A percentile compares a stretch with the other conserved stretches of the same genome.
These are phyloP conservation scores for Zeuzera pyrina DNA, from an alignment of 2,888 invertebrate species.

Conservation along the genomic window DNA sequence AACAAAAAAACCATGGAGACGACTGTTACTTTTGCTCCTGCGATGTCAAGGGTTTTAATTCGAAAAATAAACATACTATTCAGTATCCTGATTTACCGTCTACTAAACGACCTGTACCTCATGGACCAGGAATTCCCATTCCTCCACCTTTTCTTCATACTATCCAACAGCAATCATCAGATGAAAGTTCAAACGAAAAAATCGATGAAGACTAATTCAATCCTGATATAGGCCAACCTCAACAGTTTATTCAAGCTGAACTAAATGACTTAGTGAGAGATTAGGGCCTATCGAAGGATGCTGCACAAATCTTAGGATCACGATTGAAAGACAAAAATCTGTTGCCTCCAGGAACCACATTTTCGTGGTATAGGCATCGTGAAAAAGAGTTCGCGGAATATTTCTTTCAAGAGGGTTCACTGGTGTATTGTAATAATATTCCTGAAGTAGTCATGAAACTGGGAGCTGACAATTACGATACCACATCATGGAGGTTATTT, in stretches of 20 bases:
- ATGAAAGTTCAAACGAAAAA: conserved; percentile 1
- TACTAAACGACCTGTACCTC: conserved; percentile 4
- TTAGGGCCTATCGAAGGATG: conserved; percentile 14
- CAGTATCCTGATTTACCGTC: not conserved
- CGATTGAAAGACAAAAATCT: conserved; percentile 13
- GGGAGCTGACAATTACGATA: not conserved
- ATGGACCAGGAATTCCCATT: conserved; percentile 10
- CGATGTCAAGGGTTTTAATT: not conserved
- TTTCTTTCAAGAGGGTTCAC: not conserved
- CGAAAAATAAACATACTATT: not conserved
- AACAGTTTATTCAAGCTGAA: conserved; percentile 6
- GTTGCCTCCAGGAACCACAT: conserved; percentile 4
- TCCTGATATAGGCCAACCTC: conserved; percentile 2
- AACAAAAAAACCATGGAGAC: not conserved
- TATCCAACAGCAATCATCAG: conserved; percentile 1
- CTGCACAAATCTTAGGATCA: conserved; percentile 14
- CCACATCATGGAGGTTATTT: not conserved
- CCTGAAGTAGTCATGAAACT: not conserved
- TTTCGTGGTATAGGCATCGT: conserved; percentile 2
- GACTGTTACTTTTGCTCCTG: not conserved
- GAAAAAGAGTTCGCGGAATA: not conserved
- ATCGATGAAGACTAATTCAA: conserved; percentile 2
- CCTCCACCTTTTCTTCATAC: conserved; percentile 7
- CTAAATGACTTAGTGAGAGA: conserved; percentile 18
- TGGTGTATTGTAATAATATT: not conserved